These are phyloP conservation scores for Mormyrus iriodes DNA, from an alignment of 2,113 vertebrate species.

Conservation along the genomic window DNA sequence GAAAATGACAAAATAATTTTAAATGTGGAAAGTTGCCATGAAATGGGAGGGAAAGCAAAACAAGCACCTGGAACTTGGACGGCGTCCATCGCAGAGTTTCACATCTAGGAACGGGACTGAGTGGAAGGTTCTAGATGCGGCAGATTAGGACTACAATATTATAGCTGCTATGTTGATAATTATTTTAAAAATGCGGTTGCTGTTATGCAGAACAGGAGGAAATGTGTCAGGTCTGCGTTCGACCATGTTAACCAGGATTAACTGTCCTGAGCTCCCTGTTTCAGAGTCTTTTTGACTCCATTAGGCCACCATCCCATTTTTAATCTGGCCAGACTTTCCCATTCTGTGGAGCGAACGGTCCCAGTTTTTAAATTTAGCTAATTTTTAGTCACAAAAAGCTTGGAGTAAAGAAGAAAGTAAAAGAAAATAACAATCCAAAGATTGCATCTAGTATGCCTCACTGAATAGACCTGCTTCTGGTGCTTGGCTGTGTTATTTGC, in stretches of 20 bases:
- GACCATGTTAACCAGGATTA: conserved; percentile 64
- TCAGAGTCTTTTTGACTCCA: conserved; percentile 30
- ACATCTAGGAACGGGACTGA: neutral
- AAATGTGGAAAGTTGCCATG: neutral
- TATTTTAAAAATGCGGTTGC: conserved; percentile 13
- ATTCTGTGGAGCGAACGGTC: conserved; percentile 36
- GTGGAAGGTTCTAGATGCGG: neutral
- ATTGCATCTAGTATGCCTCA: conserved; percentile 41
- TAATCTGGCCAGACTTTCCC: conserved; percentile 39
- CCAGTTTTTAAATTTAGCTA: conserved; percentile 36
- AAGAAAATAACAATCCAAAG: conserved; percentile 49
- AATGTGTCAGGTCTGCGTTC: conserved; percentile 50
- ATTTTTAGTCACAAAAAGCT: conserved; percentile 15
- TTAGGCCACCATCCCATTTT: conserved; percentile 31
- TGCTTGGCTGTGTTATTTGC: conserved; percentile 14
- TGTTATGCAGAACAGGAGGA: conserved; percentile 37
- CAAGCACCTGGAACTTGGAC: neutral
- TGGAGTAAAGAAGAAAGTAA: conserved; percentile 28
- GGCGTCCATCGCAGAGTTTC: neutral
- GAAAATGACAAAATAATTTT: neutral
- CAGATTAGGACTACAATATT: conserved; percentile 47
- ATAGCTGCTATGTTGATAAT: conserved; percentile 40
- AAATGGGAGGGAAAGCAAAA: neutral
- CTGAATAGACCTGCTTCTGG: conserved; percentile 22
- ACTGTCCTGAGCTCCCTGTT: conserved; percentile 34